Percentiles rank a stretch among this genome's conserved stretches.
Conservation (phyloP, 1,140 invertebrate species). For the Nasonia vitripennis region DNA sequence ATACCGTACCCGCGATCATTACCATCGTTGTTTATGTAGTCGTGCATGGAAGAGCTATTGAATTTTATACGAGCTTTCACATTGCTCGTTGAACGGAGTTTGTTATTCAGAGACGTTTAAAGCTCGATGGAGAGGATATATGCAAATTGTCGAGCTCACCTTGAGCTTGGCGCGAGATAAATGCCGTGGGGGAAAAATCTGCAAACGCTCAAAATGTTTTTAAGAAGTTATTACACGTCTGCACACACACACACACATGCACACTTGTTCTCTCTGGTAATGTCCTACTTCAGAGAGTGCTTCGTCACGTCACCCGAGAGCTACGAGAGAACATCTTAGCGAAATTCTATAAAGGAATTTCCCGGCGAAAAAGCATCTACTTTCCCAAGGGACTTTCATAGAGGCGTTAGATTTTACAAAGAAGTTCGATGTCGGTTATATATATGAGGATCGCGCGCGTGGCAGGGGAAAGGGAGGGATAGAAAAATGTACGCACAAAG, state of each 20-base stretch:
- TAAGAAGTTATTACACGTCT: background rate
- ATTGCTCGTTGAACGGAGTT: background rate
- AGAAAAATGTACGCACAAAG: too few species aligned
- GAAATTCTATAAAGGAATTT: constrained; percentile 41
- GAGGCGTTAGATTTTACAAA: background rate
- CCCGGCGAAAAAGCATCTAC: constrained; percentile 5
- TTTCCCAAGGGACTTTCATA: constrained; percentile 5
- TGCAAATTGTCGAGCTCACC: too few species aligned
- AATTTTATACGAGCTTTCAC: background rate
- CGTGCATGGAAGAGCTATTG: too few species aligned
- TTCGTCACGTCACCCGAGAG: background rate
- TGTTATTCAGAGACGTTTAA: too few species aligned
- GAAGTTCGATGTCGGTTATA: background rate
- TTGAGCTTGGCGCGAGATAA: too few species aligned
- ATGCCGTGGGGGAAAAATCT: background rate
- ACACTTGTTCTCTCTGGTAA: background rate
- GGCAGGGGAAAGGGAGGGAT: too few species aligned
- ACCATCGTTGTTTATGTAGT: background rate
- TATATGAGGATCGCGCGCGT: too few species aligned
- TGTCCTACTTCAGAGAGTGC: background rate
- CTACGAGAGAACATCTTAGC: constrained; percentile 23
- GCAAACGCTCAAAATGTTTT: background rate
- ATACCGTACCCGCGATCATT: background rate
- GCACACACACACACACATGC: too few species aligned
- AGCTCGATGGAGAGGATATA: too few species aligned